Base-by-base conservation (phyloP, 2,888 invertebrate species). In the Malacosoma neustria region DNA sequence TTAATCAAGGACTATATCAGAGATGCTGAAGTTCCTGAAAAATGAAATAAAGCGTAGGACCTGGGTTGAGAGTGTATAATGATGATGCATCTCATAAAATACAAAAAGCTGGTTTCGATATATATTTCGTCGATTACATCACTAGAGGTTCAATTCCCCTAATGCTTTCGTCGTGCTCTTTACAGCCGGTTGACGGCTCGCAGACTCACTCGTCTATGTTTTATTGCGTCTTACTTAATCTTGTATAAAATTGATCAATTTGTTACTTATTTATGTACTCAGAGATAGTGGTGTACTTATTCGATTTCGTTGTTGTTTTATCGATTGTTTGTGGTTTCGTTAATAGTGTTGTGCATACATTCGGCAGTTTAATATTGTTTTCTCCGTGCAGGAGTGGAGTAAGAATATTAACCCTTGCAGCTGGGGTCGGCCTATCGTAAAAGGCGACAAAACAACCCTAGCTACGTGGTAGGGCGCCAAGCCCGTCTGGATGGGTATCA, bases 101-200 rank as follows among this genome's bases (percentile, higher is more conserved):
- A 0, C 2, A 2, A 7, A 7, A 6, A 7, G 5, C 22, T 5
- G 22, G 5, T 22, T 46, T 49, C 48, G 49, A 49, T 45, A 49
- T 41, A 41, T 22, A 9, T 9, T 2, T 22, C 22, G 2, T 7
- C 22, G 6, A 9, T 4, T 46, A 37, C 58, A 44, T 48, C 65
- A 48, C 56, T 62, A 63, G 39, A 39, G 35, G 39, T 45, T 48
- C 64, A 64, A 69, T 64, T 61, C 61, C 59, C 59, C 49, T 63
- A 68, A 67, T 66, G 64, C 49, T 43, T 33, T 42, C 53, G 61
- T 58, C 58, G 51, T 43, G 46, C 57, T 49, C 57, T 54, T 61
- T 56, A 53, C 50, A 46, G 43, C 48, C 59, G 43, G 41, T 48
- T 53, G 57, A 57, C 48, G 49, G 38, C 43, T 37, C 42, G 32